Conservation (phyloP, 2,888 invertebrate genomes). For the Terebella lapidaria region DNA sequence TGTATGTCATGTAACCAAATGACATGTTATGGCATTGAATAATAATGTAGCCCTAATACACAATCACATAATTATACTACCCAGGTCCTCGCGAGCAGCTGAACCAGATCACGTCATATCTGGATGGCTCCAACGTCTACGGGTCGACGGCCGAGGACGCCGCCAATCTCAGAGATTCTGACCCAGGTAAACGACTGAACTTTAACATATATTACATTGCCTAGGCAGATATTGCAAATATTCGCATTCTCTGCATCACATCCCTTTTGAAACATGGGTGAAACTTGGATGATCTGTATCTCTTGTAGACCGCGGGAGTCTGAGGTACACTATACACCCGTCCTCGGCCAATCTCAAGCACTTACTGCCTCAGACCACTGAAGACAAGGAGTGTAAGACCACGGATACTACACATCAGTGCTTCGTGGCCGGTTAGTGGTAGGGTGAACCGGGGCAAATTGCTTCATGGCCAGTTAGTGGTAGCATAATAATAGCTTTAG, state of each 20-base stretch:
- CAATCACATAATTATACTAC: too few relatives aligned
- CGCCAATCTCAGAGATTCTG: slow-evolving; percentile 14
- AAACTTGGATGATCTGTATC: too few relatives aligned
- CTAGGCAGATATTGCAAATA: too few relatives aligned
- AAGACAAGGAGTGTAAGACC: slow-evolving; percentile 5
- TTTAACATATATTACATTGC: too few relatives aligned
- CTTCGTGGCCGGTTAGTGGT: slow-evolving; percentile 16
- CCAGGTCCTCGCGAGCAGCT: slow-evolving; percentile 68
- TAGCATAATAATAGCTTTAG: too few relatives aligned
- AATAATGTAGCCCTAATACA: too few relatives aligned
- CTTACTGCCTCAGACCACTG: slow-evolving; percentile 12
- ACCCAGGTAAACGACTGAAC: not conserved
- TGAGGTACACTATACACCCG: slow-evolving; percentile 30
- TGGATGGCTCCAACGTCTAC: slow-evolving; percentile 66
- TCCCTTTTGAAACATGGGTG: too few relatives aligned
- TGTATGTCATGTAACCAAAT: too few relatives aligned
- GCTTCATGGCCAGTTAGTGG: too few relatives aligned
- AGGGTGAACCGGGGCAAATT: too few relatives aligned
- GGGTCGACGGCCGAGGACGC: slow-evolving; percentile 21
- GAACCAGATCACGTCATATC: slow-evolving; percentile 70
- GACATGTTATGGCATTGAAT: too few relatives aligned
- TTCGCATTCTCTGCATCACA: too few relatives aligned
- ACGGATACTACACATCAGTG: slow-evolving; percentile 9
- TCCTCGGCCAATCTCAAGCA: slow-evolving; percentile 53
- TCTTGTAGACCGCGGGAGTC: not conserved